phyloP scores from a whole-genome alignment of 1,140 invertebrate genomes.

The Bradysia coprophila region DNA sequence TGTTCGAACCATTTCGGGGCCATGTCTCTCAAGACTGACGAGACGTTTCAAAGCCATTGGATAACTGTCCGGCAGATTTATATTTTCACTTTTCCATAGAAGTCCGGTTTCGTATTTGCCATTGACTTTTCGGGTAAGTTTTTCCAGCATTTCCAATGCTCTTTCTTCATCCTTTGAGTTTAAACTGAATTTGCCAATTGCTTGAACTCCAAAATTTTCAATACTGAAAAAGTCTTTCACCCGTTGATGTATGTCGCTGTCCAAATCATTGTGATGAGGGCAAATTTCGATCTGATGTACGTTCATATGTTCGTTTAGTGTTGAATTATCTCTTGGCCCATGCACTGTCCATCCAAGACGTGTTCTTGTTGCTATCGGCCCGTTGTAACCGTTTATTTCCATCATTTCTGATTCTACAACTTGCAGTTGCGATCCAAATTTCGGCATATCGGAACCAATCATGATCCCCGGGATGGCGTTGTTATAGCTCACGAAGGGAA shows the following conservation, averaged over 20 bases:
- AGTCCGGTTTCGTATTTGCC: slow-evolving; percentile 5
- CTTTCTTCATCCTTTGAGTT: slow-evolving; percentile 1
- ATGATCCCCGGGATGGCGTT: no score
- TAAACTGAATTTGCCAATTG: neutral
- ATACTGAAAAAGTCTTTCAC: neutral
- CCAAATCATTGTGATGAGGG: no score
- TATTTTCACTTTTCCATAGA: slow-evolving; percentile 6
- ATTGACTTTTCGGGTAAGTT: neutral
- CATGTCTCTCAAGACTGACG: slow-evolving; percentile 1
- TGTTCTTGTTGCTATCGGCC: no score
- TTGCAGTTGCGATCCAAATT: no score
- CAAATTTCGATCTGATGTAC: no score
- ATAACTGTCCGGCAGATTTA: slow-evolving; percentile 3
- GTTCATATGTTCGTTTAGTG: no score
- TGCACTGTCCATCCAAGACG: no score
- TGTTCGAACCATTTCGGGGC: slow-evolving; percentile 1
- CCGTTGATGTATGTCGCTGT: neutral
- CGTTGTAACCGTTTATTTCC: no score
- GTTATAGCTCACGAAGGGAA: no score
- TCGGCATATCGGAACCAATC: no score
- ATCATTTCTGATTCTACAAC: no score
- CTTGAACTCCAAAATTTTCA: neutral
- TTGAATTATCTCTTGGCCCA: no score
- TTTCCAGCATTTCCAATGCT: slow-evolving; percentile 1
- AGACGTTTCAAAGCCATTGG: slow-evolving; percentile 2